phyloP scores from a whole-genome alignment of 1,140 invertebrate genomes.

The Platyura marginata region DNA sequence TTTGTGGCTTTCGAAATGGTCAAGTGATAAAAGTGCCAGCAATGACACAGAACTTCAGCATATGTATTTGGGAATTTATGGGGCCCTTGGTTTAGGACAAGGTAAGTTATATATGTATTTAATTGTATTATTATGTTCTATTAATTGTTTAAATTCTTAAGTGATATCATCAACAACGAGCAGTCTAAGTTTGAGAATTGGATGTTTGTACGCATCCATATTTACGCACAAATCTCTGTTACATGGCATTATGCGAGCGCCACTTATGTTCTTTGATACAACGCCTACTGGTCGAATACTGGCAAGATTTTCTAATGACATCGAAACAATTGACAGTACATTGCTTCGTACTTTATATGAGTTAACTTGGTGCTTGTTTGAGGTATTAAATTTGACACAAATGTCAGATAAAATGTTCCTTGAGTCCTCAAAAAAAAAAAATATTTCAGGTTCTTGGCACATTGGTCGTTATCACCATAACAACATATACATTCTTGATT shows the following conservation, averaged over 20 bases:
- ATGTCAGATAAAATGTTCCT: not conserved
- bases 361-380: conserved; percentile 48
- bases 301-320: conserved; percentile 72
- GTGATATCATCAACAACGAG: not conserved
- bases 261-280: conserved; percentile 67
- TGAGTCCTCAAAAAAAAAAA: not conserved
- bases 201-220: not conserved
- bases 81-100: conserved; percentile 69
- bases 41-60: conserved; percentile 42
- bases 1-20: conserved; percentile 83
- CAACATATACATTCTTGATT: conserved; percentile 69
- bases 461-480: conserved; percentile 74
- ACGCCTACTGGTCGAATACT: conserved; percentile 69
- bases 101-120: conserved; percentile 36
- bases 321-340: conserved; percentile 59
- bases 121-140: not conserved
- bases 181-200: conserved; percentile 12
- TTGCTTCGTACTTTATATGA: conserved; percentile 49
- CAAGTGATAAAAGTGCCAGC: conserved; percentile 36
- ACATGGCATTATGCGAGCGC: conserved; percentile 34
- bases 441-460: conserved; percentile 55
- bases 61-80: conserved; percentile 76
- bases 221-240: conserved; percentile 37
- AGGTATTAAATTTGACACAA: conserved; percentile 29
- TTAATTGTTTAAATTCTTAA: not conserved